Conservation (phyloP, 2,797 vertebrate species). For the Cetoscarus ocellatus region DNA sequence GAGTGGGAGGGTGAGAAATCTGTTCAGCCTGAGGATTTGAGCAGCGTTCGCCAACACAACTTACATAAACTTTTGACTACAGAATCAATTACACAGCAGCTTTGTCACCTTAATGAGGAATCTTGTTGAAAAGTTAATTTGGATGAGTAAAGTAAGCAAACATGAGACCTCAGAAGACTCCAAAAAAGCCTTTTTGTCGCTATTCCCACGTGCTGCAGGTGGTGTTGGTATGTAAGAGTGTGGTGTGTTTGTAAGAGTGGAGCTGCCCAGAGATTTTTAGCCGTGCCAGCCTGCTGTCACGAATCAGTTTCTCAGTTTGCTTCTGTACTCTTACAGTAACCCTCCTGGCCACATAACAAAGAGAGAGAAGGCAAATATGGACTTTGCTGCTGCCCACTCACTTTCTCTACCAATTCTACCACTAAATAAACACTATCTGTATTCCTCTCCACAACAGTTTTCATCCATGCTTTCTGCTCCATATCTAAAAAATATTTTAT, state of each 20-base stretch:
- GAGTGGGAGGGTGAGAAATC: slow-evolving; percentile 70
- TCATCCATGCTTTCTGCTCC: slow-evolving; percentile 16
- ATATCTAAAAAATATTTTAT: slow-evolving; percentile 22
- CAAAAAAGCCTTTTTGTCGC: not conserved
- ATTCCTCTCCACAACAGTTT: slow-evolving; percentile 21
- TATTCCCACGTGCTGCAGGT: not conserved
- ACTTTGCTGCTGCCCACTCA: slow-evolving; percentile 53
- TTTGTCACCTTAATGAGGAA: not conserved
- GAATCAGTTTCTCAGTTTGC: slow-evolving; percentile 40
- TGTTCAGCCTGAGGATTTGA: slow-evolving; percentile 53
- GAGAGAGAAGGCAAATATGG: slow-evolving; percentile 31
- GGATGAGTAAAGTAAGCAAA: not conserved
- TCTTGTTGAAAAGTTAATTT: not conserved
- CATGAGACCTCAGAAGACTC: slow-evolving; percentile 9
- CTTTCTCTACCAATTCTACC: slow-evolving; percentile 20
- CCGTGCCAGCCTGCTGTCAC: slow-evolving; percentile 37
- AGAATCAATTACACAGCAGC: slow-evolving; percentile 37
- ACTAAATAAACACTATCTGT: not conserved
- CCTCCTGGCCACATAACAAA: slow-evolving; percentile 35
- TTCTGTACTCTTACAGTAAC: slow-evolving; percentile 44
- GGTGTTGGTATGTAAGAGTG: not conserved
- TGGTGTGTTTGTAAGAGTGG: not conserved
- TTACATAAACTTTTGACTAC: slow-evolving; percentile 67
- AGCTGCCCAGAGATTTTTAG: slow-evolving; percentile 25
- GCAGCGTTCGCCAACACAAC: slow-evolving; percentile 62